phyloP scores from a whole-genome alignment of 2,797 vertebrate genomes.

The Mus spretus region DNA sequence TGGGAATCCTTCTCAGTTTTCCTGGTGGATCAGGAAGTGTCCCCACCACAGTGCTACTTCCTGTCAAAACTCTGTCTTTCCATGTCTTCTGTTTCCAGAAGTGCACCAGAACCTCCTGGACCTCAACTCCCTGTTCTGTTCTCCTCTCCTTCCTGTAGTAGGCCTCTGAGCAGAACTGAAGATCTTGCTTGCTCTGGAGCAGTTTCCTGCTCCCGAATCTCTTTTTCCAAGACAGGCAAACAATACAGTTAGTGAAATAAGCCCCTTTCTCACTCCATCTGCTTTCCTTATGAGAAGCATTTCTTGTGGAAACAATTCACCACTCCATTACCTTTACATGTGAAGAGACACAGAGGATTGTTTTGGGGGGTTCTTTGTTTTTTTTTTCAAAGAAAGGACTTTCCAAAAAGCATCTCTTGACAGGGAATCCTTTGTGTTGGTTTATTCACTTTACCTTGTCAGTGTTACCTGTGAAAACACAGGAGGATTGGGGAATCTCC shows the following conservation, averaged over 20 bases:
- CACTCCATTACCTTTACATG: slow-evolving; percentile 26
- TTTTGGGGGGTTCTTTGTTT: not conserved
- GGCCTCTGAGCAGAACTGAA: not conserved
- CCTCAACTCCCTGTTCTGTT: rapidly evolving
- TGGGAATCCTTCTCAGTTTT: not conserved
- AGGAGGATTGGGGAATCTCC: not conserved
- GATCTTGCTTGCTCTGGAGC: not conserved
- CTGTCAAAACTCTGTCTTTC: not conserved
- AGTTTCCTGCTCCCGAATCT: not conserved
- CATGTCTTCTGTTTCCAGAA: not conserved
- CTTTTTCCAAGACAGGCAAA: not conserved
- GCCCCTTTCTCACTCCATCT: not conserved
- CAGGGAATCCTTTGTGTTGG: slow-evolving; percentile 51
- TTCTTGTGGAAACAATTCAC: slow-evolving; percentile 31
- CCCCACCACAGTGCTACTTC: not conserved
- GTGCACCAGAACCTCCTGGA: not conserved
- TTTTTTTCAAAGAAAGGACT: slow-evolving; percentile 55
- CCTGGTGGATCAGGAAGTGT: not conserved
- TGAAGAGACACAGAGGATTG: slow-evolving; percentile 42
- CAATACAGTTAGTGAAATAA: not conserved
- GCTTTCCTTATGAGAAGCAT: slow-evolving; percentile 2
- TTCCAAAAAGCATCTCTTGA: slow-evolving; percentile 45
- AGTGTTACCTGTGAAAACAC: not conserved
- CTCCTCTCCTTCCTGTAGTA: not conserved
- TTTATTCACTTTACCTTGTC: slow-evolving; percentile 33